Percentiles rank a stretch among this genome's conserved stretches.
Evolutionary conservation across 1,140 invertebrate genomes (phyloP).

Genomic region (Melanaphis sacchari): DNA sequence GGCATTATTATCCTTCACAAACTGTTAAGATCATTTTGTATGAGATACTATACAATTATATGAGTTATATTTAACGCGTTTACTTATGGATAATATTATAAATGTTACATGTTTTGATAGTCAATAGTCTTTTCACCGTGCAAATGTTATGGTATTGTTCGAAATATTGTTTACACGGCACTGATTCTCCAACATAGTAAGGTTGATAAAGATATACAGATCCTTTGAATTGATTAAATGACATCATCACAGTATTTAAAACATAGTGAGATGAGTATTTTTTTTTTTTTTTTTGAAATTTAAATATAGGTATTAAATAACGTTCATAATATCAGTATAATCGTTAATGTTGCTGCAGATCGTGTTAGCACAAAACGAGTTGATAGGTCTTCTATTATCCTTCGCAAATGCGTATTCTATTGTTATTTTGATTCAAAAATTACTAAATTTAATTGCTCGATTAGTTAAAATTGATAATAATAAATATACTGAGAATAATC

Average conservation of each 20-base stretch:
- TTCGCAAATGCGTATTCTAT: too few relatives aligned
- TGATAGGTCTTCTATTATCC: too few relatives aligned
- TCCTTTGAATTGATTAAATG: too few relatives aligned
- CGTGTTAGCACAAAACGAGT: too few relatives aligned
- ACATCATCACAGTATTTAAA: background rate
- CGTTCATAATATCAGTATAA: background rate
- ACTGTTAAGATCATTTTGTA: background rate
- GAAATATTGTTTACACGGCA: background rate
- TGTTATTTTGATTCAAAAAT: too few relatives aligned
- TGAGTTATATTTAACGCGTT: too few relatives aligned
- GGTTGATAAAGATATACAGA: too few relatives aligned
- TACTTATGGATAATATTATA: background rate
- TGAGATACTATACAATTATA: background rate
- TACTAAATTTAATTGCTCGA: too few relatives aligned
- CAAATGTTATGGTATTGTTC: background rate
- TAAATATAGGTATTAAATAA: background rate
- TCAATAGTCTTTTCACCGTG: background rate
- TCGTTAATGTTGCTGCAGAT: background rate
- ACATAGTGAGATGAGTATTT: background rate
- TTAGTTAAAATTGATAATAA: too few relatives aligned
- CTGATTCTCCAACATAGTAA: background rate
- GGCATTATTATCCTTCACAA: background rate
- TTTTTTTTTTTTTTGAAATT: background rate
- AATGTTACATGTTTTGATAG: background rate
- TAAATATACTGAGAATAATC: too few relatives aligned